Conservation (phyloP, 2,888 invertebrate species). For the Patella pellucida region DNA sequence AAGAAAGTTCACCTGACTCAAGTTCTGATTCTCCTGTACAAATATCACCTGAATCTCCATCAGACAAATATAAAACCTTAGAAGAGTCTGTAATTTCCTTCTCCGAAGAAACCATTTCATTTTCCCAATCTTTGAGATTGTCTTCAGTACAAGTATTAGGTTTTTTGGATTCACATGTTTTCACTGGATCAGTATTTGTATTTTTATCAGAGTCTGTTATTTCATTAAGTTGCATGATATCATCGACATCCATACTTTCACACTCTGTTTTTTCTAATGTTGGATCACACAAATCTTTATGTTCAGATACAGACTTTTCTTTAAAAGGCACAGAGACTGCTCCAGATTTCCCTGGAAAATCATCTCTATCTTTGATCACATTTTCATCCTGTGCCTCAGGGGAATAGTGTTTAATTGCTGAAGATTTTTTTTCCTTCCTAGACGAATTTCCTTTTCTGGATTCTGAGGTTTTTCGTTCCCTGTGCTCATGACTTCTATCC, state of each 20-base stretch:
- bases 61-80: background rate
- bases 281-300: background rate
- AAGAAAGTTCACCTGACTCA: constrained; percentile 44
- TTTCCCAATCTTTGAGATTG: no score
- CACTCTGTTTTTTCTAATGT: background rate
- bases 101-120: no score
- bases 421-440: no score
- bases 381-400: no score
- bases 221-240: constrained; percentile 6
- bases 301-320: background rate
- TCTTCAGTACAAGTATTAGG: no score
- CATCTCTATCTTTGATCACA: no score
- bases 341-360: no score
- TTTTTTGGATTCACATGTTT: no score
- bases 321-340: background rate
- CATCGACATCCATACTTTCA: background rate
- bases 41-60: constrained; percentile 29
- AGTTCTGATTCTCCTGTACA: constrained; percentile 38
- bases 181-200: no score
- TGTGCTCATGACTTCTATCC: background rate
- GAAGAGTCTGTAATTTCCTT: no score
- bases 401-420: no score
- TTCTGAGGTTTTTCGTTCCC: background rate
- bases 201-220: background rate
- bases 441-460: no score